Evolutionary conservation across 2,888 invertebrate species (phyloP).

Genomic region (Hirudinaria manillensis): DNA sequence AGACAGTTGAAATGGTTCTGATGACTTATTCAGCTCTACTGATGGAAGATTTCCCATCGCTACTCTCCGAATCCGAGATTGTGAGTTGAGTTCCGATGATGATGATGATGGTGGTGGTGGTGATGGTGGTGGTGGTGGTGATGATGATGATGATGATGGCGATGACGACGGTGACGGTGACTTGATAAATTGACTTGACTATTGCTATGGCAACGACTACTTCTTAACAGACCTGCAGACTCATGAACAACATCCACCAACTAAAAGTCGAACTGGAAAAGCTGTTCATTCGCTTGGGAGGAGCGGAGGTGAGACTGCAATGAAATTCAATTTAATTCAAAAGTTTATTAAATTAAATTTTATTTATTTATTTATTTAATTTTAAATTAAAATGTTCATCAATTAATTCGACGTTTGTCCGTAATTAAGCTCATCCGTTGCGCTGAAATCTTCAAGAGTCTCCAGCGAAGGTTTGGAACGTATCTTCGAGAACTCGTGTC

Average conservation of each 20-base stretch:
- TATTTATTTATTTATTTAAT: conserved; percentile 6
- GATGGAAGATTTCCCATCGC: conserved; percentile 11
- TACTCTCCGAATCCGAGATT: background rate
- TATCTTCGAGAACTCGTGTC: conserved; percentile 90
- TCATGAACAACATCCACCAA: conserved; percentile 99
- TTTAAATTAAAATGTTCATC: conserved; percentile 7
- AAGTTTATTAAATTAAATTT: background rate
- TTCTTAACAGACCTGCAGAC: conserved; percentile 78
- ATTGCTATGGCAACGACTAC: background rate
- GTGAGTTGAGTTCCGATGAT: background rate
- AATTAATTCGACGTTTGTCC: conserved; percentile 65
- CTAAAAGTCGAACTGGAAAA: conserved; percentile 93
- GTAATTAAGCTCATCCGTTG: conserved; percentile 81
- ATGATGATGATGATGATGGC: conserved; percentile 16
- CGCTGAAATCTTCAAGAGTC: conserved; percentile 85
- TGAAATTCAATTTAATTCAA: background rate
- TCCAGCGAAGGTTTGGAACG: conserved; percentile 87
- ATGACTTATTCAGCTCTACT: background rate
- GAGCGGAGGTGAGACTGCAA: conserved; percentile 63
- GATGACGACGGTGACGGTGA: background rate
- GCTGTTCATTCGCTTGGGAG: conserved; percentile 99
- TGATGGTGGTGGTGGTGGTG: background rate
- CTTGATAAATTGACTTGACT: background rate
- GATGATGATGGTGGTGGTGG: background rate
- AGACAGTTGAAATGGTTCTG: conserved; percentile 23